Conservation (phyloP, 2,888 invertebrate genomes). For the Hipparchia semele region DNA sequence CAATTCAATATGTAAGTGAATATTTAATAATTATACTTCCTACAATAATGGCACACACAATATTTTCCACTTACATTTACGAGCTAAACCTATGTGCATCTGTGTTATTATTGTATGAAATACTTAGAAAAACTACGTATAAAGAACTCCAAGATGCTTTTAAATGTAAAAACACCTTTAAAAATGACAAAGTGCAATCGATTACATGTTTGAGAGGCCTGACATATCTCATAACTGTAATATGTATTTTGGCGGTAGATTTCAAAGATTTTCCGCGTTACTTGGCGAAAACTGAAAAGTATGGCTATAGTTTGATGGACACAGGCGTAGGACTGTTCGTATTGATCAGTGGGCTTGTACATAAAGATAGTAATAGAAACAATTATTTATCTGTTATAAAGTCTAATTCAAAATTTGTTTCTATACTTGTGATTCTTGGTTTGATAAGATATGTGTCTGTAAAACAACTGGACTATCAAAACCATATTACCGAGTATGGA, state of each 20-base stretch:
- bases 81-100: conserved; percentile 57
- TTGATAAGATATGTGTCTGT: conserved; percentile 83
- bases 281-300: conserved; percentile 94
- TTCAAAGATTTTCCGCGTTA: conserved; percentile 93
- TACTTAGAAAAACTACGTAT: conserved; percentile 32
- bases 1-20: conserved; percentile 73
- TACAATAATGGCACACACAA: conserved; percentile 81
- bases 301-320: conserved; percentile 97
- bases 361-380: conserved; percentile 64
- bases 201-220: conserved; percentile 88
- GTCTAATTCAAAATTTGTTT: conserved; percentile 63
- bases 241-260: conserved; percentile 97
- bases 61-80: conserved; percentile 65
- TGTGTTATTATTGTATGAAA: conserved; percentile 49
- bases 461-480: conserved; percentile 89
- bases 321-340: conserved; percentile 96
- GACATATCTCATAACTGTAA: conserved; percentile 88
- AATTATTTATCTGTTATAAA: conserved; percentile 58
- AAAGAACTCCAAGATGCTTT: conserved; percentile 25
- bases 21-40: conserved; percentile 82
- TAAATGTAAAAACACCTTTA: conserved; percentile 39
- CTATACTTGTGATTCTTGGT: conserved; percentile 82
- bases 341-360: conserved; percentile 90
- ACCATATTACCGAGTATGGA: conserved; percentile 97
- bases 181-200: conserved; percentile 56